Evolutionary conservation across 2,797 vertebrate genomes (phyloP).

Genomic region (Sebastes matsubarae): DNA sequence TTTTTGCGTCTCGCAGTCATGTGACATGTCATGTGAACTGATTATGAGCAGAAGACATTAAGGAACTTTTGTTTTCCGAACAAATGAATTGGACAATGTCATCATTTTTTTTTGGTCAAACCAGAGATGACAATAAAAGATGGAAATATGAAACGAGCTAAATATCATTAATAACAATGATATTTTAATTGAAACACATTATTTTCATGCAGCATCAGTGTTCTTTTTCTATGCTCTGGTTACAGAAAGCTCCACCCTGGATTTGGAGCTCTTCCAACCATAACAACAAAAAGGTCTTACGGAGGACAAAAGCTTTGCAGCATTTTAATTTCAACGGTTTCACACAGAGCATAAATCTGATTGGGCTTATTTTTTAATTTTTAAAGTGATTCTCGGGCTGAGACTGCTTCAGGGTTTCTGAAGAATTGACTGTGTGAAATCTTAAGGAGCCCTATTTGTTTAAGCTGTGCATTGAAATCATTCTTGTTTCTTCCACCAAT

Average conservation of each 20-base stretch:
- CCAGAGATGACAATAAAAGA: conserved; percentile 63
- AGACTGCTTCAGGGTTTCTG: conserved; percentile 41
- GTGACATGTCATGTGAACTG: conserved; percentile 17
- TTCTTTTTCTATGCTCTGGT: conserved; percentile 38
- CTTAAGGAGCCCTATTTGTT: conserved; percentile 53
- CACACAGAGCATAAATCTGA: conserved; percentile 47
- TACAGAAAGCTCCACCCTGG: conserved; percentile 36
- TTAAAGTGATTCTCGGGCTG: conserved; percentile 38
- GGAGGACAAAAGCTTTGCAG: conserved; percentile 44
- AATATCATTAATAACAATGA: conserved; percentile 45
- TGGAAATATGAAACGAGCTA: conserved; percentile 9
- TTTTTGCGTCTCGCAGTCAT: conserved; percentile 31
- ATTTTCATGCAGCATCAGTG: conserved; percentile 48
- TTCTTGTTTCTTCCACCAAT: conserved; percentile 52
- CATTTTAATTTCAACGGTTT: conserved; percentile 55
- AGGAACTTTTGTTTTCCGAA: conserved; percentile 36
- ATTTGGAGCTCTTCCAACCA: conserved; percentile 31
- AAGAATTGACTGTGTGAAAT: conserved; percentile 57
- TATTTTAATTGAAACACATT: conserved; percentile 49
- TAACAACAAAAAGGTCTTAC: conserved; percentile 15
- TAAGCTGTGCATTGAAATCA: conserved; percentile 70
- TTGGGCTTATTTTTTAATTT: conserved; percentile 45
- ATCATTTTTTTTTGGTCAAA: conserved; percentile 50
- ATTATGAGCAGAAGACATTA: conserved; percentile 12
- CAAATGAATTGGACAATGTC: conserved; percentile 28